Evolutionary conservation across 30 jellyfish, hydroid and myxozoan species (phyloP), one percentile per base, ranked within the genome.

Genomic region (Catostylus mosaicus): DNA sequence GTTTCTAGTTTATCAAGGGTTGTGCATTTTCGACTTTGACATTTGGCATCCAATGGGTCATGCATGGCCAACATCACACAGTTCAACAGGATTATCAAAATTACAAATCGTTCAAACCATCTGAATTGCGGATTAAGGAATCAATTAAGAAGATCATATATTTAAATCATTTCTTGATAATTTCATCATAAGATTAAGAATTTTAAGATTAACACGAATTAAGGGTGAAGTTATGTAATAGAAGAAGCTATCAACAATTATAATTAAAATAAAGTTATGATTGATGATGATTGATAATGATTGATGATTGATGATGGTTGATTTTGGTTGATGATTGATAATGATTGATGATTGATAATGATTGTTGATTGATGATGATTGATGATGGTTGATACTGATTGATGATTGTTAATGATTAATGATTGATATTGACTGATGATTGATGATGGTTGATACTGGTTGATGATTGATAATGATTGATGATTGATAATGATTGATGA

Each of bases 61-160:
- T 81, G 81, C 86, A 91, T 30, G 29, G 98, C 96, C 79, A 91
- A 57, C 98, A 91, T 91, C 80, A 85, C 86, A 73, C 98, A 91
- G 73, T 91, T 91, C 56, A 56, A 37, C 22, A 91, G 52, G 67
- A 91, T 91, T 14, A 91, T 62, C 70, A 85, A 56, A 40, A 91
- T 91, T 43, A 91, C 98, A 23, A 91, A 57, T 46, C 98, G 70
- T 54, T 91, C 98, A 68, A 91, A 91, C 98, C 98, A 91, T 74
- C 98, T 91, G 90, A 63, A 62, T 32, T 16, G 32, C 66, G 43
- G 68, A 77, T 64, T 75, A 73, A 84, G 78, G 54, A 60, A 84
- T 34, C 27, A 19, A 34, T 37, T 40, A 43, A 3, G 30, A 50
- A 3, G 26, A 69, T 61, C 43, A 23, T 22, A 54, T 67, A 26